phyloP scores from a whole-genome alignment of 2,888 invertebrate species.

The Celastrina argiolus region DNA sequence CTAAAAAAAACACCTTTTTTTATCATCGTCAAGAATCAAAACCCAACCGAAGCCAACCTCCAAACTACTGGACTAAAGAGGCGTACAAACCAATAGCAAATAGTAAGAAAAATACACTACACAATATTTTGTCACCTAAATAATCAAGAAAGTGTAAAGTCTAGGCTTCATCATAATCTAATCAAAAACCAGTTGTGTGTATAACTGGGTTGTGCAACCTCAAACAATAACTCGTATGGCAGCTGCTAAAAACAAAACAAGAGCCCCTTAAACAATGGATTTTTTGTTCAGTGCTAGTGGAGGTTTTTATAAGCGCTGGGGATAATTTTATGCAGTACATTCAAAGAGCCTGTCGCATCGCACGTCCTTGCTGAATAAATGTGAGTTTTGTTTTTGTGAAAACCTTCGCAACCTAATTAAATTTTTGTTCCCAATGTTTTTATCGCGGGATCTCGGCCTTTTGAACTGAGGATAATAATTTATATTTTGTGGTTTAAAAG shows the following conservation, averaged over 20 bases:
- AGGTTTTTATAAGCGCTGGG: slow-evolving; percentile 11
- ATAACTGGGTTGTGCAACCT: neutral
- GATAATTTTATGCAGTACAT: neutral
- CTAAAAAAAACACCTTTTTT: no score
- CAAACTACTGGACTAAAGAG: no score
- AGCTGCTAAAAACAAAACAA: slow-evolving; percentile 18
- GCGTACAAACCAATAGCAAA: no score
- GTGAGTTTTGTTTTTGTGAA: slow-evolving; percentile 16
- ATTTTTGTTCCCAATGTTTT: neutral
- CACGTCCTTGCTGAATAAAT: neutral
- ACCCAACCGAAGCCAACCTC: no score
- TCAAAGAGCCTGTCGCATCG: neutral
- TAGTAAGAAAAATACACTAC: no score
- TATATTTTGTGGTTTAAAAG: neutral
- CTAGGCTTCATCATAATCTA: no score
- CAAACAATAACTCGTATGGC: slow-evolving; percentile 3
- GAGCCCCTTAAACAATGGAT: slow-evolving; percentile 7
- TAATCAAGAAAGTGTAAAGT: no score
- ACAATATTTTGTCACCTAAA: no score
- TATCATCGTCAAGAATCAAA: no score
- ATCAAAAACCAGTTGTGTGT: neutral
- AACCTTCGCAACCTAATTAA: neutral
- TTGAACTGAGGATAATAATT: neutral
- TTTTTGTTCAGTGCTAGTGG: neutral
- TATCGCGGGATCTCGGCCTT: neutral